A percentile compares a stretch with the other conserved stretches of the same genome.
phyloP scores from a whole-genome alignment of 2,888 invertebrate genomes.

The Erpobdella octoculata region DNA sequence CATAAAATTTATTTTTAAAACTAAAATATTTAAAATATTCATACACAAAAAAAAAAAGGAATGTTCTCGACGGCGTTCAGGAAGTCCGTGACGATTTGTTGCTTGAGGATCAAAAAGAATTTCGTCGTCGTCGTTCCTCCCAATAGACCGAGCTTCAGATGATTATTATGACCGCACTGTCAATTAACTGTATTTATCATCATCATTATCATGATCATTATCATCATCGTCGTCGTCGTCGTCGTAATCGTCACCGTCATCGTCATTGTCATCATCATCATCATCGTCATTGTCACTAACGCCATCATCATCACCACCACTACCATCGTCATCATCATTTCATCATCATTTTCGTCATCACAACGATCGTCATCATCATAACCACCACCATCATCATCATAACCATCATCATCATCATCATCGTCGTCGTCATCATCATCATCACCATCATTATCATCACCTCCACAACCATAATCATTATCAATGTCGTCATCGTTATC shows the following conservation, averaged over 20 bases:
- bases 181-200: background rate
- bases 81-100: slow-evolving; percentile 18
- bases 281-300: background rate
- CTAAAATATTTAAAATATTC: background rate
- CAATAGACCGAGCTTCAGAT: no score
- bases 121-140: no score
- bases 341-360: no score
- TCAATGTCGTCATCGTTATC: no score
- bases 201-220: no score
- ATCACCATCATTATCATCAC: background rate
- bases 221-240: no score
- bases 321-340: no score
- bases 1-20: no score
- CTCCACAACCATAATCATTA: no score
- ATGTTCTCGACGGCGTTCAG: slow-evolving; percentile 32
- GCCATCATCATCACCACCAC: background rate
- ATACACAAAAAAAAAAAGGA: slow-evolving; percentile 7
- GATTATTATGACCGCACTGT: background rate
- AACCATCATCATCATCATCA: no score
- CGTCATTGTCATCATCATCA: slow-evolving; percentile 11
- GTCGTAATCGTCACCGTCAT: slow-evolving; percentile 5
- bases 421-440: slow-evolving; percentile 12
- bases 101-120: background rate
- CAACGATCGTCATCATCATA: no score
- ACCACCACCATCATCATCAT: no score